A percentile compares a stretch with the other conserved stretches of the same genome.
phyloP scores from a whole-genome alignment of 2,888 invertebrate species.

The Sabatieria punctata region DNA sequence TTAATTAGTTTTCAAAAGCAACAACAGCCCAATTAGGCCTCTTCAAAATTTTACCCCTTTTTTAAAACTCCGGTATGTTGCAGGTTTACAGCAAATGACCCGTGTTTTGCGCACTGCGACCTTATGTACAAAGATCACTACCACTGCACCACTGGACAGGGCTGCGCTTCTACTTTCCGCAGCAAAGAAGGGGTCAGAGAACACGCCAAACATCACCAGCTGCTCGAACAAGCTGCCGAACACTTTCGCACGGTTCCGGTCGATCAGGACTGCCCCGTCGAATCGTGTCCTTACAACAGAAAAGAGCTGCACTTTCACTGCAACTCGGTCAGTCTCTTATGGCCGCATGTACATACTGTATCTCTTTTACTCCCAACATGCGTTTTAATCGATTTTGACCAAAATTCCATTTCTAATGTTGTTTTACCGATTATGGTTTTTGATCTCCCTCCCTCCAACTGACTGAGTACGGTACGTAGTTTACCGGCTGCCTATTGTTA shows the following conservation, averaged over 20 bases:
- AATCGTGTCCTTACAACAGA: conserved; percentile 43
- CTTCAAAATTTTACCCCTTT: too few species aligned
- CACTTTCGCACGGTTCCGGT: conserved; percentile 51
- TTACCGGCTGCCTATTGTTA: too few species aligned
- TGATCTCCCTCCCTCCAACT: too few species aligned
- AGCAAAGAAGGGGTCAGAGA: conserved; percentile 53
- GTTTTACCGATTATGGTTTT: too few species aligned
- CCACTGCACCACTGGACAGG: conserved; percentile 56
- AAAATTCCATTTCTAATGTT: too few species aligned
- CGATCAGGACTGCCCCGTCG: conserved; percentile 11
- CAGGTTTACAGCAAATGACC: conserved; percentile 37
- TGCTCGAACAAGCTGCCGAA: conserved; percentile 66
- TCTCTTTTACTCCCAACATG: too few species aligned
- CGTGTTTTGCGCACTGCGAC: conserved; percentile 41
- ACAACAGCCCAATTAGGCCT: too few species aligned
- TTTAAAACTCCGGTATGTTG: too few species aligned
- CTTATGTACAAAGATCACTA: conserved; percentile 61
- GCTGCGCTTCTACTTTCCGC: conserved; percentile 31
- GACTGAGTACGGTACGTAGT: too few species aligned
- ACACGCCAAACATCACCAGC: conserved; percentile 66
- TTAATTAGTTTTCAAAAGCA: too few species aligned
- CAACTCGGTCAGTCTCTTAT: conserved; percentile 11
- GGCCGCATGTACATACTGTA: too few species aligned
- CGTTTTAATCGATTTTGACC: too few species aligned
- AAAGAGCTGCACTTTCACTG: conserved; percentile 59